Evolutionary conservation across 1,140 invertebrate genomes (phyloP), one percentile per base, ranked within the genome.

Genomic region (Sweltsa coloradensis): DNA sequence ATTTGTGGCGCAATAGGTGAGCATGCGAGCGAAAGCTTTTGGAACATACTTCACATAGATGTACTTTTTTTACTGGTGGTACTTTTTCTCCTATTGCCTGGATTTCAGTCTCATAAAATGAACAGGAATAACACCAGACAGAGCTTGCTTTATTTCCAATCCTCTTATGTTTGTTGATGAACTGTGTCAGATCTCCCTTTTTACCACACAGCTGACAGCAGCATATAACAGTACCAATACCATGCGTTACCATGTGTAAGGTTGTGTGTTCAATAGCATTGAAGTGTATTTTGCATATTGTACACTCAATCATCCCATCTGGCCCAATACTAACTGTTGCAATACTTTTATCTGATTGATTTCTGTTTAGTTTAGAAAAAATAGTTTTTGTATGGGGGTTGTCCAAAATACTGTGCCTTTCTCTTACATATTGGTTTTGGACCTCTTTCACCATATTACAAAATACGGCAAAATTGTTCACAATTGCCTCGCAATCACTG

Each of bases 41-140:
- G 45, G 51, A 52, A 44, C 60, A 61, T 16, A 60, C 51, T 43
- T 61, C 58, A 51, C 60, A 61, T 13, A 40, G 34, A 34, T 42
- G 34, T 9, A 23, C 18, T 22, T 25, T 44, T 22, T 45, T 31
- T 6, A 13, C 36, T 21, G 13, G 21, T 39, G 3, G 14, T 41
- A n/a, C 13, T 16, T 13, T 43, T 43, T 43, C 16, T 43, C 13
- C 29, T n/a, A n/a, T n/a, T n/a, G n/a, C n/a, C n/a, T n/a, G 18
- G 9, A 29, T 6, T n/a, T 24, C 1, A 31, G 23, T 26, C 7
- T 22, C 24, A 43, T 23, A n/a, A 4, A 16, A 14, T 44, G 29
- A 19, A 14, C 11, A 9, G 1, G 21, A 26, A 24, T 25, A 5
- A 29, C 1, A 5, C 42, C n/a, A 26, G 37, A 2, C 2, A 40